phyloP scores from a whole-genome alignment of 2,113 vertebrate genomes.

The Ictidomys tridecemlineatus region DNA sequence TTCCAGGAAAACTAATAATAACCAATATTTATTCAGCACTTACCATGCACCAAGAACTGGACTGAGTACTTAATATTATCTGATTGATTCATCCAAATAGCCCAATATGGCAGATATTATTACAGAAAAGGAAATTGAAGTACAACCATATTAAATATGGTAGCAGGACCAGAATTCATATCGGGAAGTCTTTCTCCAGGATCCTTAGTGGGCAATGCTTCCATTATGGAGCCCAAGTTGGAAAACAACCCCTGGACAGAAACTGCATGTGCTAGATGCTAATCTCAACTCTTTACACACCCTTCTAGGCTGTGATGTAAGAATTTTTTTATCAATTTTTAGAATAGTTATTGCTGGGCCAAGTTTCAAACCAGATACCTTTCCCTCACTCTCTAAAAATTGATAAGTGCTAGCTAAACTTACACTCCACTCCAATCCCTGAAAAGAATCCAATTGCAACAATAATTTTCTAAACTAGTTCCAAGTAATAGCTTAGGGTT shows the following conservation, averaged over 20 bases:
- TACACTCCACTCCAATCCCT: not conserved
- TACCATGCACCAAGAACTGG: not conserved
- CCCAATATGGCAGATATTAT: not conserved
- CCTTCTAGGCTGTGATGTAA: not conserved
- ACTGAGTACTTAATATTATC: not conserved
- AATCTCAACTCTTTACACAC: not conserved
- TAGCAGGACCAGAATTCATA: not conserved
- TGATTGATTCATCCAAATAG: not conserved
- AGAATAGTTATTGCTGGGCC: not conserved
- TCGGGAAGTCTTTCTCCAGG: not conserved
- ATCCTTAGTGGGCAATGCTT: not conserved
- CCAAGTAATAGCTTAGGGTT: not conserved
- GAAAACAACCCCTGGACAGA: not conserved
- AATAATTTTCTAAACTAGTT: not conserved
- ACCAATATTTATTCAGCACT: not conserved
- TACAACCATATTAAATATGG: not conserved
- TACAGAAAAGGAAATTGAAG: not conserved
- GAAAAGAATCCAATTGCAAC: not conserved
- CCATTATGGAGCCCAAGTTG: not conserved
- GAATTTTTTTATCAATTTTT: conserved; percentile 40
- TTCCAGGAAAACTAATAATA: not conserved
- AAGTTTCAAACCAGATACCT: not conserved
- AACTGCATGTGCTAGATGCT: not conserved
- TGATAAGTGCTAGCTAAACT: not conserved
- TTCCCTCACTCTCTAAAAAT: not conserved